Percentiles rank a stretch among this genome's conserved stretches.
phyloP scores from a whole-genome alignment of 2,888 invertebrate genomes.

The Heterodera filipjevi region DNA sequence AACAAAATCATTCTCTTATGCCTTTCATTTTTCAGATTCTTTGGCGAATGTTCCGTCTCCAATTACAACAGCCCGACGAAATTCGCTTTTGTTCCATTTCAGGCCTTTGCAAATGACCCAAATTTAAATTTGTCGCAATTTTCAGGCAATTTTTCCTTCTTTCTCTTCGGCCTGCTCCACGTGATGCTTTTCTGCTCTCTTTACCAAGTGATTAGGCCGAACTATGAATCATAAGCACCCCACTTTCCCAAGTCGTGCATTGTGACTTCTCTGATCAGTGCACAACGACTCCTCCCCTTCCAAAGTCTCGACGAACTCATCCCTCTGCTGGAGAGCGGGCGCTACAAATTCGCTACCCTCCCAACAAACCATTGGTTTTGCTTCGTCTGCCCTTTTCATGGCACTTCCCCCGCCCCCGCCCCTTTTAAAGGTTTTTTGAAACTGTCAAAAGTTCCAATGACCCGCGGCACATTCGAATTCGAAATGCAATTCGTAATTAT shows the following conservation, averaged over 20 bases:
- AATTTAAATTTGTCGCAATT: neutral
- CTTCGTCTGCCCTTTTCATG: neutral
- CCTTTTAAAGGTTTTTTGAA: conserved; percentile 3
- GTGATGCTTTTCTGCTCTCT: conserved; percentile 12
- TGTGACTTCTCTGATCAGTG: neutral
- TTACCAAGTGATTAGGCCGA: conserved; percentile 5
- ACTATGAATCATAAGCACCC: neutral
- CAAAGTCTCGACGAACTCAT: conserved; percentile 2
- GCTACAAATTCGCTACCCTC: conserved; percentile 12
- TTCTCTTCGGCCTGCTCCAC: conserved; percentile 2
- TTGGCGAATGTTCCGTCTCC: conserved; percentile 12
- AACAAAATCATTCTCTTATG: neutral
- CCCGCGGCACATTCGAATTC: neutral
- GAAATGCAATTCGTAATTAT: conserved; percentile 9
- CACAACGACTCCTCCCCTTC: neutral
- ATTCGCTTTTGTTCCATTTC: neutral
- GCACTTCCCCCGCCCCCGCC: neutral
- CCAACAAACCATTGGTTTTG: conserved; percentile 4
- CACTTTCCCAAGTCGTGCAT: neutral
- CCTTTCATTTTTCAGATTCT: neutral
- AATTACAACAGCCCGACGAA: neutral
- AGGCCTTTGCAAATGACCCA: neutral
- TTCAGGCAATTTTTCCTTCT: neutral
- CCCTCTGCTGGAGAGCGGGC: conserved; percentile 1
- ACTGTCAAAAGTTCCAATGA: conserved; percentile 1